Evolutionary conservation across 2,797 vertebrate genomes (phyloP), one percentile per base, ranked within the genome.

Genomic region (Gobio occitaniae): DNA sequence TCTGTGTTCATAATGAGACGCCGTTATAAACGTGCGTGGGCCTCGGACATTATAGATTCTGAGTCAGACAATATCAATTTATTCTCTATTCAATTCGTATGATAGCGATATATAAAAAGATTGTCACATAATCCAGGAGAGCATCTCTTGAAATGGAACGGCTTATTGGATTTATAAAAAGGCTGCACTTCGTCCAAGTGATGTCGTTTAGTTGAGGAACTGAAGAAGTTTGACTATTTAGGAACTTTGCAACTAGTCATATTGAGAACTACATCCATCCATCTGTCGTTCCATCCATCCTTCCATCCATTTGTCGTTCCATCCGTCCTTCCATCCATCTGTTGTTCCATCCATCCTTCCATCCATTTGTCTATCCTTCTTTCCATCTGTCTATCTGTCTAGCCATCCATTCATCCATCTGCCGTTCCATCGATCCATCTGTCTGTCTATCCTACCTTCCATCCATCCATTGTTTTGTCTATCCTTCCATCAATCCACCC

Each of bases 1-100:
- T 65, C 83, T 72, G 72, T 83, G 80, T 87, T 56, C 63, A 80
- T 86, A 80, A 78, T 54, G 72, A 61, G 78, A 61, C 12, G 36
- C 79, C 41, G 25, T 76, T 76, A 52, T 54, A 59, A 52, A 16
- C 6, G 82, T 54, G 61, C 16, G 72, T 75, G 25, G 38, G 79
- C 66, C 12, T 86, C 50, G 50, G 79, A 71, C 68, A 44, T 72
- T 61, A 72, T 44, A 32, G 50, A 19, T 59, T 77, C 36, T 32
- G 61, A 83, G 44, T 74, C 25, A 8, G 17, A 71, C 48, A n/a
- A 32, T n/a, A 13, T 59, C 25, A 61, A 36, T 70, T 32, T 41
- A 29, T 32, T 36, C 50, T 56, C 56, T 29, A 11, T 54, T 66
- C 11, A 5, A 70, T n/a, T 17, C 6, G 12, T 29, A 11, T 10